Evolutionary conservation across 53 echinoderm and acorn worm genomes (phyloP).

Genomic region (Hippasteria phrygiana): DNA sequence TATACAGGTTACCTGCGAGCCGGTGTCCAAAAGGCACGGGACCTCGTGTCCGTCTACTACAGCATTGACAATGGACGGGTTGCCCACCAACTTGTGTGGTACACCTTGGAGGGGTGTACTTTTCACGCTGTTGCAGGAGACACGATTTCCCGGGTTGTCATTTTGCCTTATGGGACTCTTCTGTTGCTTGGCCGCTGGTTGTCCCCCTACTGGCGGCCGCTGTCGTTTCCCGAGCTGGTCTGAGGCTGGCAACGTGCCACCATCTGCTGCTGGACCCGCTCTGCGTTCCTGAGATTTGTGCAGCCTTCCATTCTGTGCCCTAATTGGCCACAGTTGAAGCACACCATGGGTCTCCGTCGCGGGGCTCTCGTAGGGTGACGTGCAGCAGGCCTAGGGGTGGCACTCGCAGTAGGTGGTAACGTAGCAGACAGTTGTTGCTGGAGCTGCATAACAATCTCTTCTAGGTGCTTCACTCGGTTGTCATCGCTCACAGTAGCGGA

Average conservation of each 20-base stretch:
- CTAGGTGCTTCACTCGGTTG: not conserved
- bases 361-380: not conserved
- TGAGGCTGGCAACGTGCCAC: slow-evolving; percentile 27
- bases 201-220: slow-evolving; percentile 59
- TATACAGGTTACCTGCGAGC: slow-evolving; percentile 76
- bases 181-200: slow-evolving; percentile 26
- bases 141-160: not conserved
- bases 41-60: slow-evolving; percentile 41
- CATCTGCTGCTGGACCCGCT: slow-evolving; percentile 51
- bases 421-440: not conserved
- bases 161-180: not conserved
- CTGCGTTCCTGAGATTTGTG: slow-evolving; percentile 33
- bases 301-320: slow-evolving; percentile 63
- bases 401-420: too few species aligned
- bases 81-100: slow-evolving; percentile 59
- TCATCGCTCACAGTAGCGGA: not conserved
- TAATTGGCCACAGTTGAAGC: slow-evolving; percentile 70
- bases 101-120: slow-evolving; percentile 14
- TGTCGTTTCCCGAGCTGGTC: slow-evolving; percentile 64
- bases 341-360: slow-evolving; percentile 17
- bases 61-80: slow-evolving; percentile 36
- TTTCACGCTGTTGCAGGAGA: not conserved
- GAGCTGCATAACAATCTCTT: not conserved
- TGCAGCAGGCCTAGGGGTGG: not conserved
- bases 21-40: slow-evolving; percentile 69